Evolutionary conservation across 2,888 invertebrate species (phyloP), one percentile per base, ranked within the genome.

Genomic region (Trichogramma evanescens): DNA sequence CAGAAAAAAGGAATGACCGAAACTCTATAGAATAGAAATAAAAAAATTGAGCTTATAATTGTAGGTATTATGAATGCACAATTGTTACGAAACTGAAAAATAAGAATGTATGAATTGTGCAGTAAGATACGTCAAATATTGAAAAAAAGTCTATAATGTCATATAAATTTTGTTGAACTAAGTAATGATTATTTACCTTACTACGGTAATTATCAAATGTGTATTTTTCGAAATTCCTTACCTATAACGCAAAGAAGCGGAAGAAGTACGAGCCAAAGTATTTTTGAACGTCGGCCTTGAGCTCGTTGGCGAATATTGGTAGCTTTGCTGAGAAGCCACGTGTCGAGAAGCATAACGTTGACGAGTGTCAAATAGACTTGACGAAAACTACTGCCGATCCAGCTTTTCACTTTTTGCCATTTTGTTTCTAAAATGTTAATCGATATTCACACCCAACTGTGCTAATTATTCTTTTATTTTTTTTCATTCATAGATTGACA

Each of bases 201-300:
- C 10, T 48, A 13, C 13, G 5, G 26, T 48, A 48, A 48, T 48
- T 26, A 44, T 44, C 9, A 13, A 50, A 38, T 38, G 9, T 50
- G 13, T n/a, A 9, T 26, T 9, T 72, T 76, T 76, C 75, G 76
- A 73, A 76, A 72, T 74, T 66, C 70, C 84, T 84, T 74, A 86
- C 86, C 86, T 71, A 79, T 78, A 62, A 84, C 71, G 61, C 85
- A 67, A 50, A 85, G 66, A 51, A 85, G 73, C 1, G 84, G 84
- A 66, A 85, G 65, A 13, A 85, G 66, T 46, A 82, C 75, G 54
- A 86, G 65, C 72, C 73, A 74, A 44, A 74, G 50, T 46, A 77
- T 54, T 62, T 66, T 73, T n/a, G 66, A 64, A 43, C 70, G 69
- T 54, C 69, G 71, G 42, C 68, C 64, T 54, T 66, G 65, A 4